Conservation (phyloP, 2,113 vertebrate genomes). For the Elephantulus edwardii region DNA sequence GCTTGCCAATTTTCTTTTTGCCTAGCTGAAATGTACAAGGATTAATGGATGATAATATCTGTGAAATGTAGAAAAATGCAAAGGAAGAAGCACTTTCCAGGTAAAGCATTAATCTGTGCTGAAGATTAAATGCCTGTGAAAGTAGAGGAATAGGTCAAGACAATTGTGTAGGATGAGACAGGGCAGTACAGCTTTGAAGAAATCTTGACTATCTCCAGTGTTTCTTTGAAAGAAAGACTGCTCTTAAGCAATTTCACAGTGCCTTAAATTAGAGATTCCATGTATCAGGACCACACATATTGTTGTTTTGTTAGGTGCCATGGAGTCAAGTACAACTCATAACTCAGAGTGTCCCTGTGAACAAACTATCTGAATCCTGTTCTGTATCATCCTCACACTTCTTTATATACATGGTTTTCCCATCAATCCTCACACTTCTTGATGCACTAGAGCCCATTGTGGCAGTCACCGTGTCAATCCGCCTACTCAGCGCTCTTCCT, state of each 20-base stretch:
- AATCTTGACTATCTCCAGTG: background rate
- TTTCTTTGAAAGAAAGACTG: background rate
- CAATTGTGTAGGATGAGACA: background rate
- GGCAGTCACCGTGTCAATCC: too few species aligned
- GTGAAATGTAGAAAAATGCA: background rate
- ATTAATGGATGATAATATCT: background rate
- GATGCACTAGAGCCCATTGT: too few species aligned
- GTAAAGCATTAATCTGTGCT: background rate
- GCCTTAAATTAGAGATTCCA: background rate
- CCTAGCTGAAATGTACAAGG: background rate
- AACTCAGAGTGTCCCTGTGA: too few species aligned
- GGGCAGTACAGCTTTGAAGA: background rate
- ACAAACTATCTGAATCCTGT: too few species aligned
- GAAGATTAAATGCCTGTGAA: background rate
- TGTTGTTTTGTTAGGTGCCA: too few species aligned
- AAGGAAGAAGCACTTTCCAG: background rate
- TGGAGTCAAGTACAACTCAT: too few species aligned
- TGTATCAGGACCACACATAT: background rate
- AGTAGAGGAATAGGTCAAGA: background rate
- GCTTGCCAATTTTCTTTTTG: too few species aligned
- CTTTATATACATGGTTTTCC: too few species aligned
- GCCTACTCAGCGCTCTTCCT: too few species aligned
- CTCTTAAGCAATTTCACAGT: background rate
- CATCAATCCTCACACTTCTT: too few species aligned
- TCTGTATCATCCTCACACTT: too few species aligned